Evolutionary conservation across 2,113 vertebrate species (phyloP).

Genomic region (Caranx melampygus): DNA sequence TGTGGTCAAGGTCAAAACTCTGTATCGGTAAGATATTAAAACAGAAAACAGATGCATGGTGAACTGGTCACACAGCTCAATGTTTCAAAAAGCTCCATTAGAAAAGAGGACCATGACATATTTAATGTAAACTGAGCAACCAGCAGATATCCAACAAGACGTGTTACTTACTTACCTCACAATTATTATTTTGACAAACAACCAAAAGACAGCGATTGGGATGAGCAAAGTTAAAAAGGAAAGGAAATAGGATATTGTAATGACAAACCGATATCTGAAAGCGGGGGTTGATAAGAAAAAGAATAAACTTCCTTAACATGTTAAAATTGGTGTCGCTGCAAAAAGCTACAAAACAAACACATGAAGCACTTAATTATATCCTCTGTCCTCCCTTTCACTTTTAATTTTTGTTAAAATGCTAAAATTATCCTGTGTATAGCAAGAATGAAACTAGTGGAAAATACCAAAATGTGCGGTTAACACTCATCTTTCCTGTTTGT

Average conservation of each 20-base stretch:
- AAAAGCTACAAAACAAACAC: no score
- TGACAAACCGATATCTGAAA: no score
- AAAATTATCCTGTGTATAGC: no score
- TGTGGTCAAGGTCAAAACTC: constrained; percentile 5
- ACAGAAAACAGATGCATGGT: not conserved
- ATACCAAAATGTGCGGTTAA: constrained; percentile 2
- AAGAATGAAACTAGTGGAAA: not conserved
- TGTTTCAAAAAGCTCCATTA: not conserved
- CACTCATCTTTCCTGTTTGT: constrained; percentile 8
- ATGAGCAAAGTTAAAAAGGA: not conserved
- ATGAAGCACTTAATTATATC: no score
- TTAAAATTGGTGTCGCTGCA: no score
- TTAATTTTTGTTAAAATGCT: no score
- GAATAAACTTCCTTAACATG: no score
- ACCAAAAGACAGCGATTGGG: not conserved
- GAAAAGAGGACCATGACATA: not conserved
- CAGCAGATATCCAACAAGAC: not conserved
- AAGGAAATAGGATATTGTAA: no score
- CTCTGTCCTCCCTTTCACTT: no score
- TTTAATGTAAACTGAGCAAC: not conserved
- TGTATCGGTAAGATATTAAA: not conserved
- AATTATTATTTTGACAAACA: no score
- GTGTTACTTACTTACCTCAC: no score
- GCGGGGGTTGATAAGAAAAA: no score
- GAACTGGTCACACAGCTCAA: not conserved